phyloP scores from a whole-genome alignment of 2,797 vertebrate species.

The Cetoscarus ocellatus region DNA sequence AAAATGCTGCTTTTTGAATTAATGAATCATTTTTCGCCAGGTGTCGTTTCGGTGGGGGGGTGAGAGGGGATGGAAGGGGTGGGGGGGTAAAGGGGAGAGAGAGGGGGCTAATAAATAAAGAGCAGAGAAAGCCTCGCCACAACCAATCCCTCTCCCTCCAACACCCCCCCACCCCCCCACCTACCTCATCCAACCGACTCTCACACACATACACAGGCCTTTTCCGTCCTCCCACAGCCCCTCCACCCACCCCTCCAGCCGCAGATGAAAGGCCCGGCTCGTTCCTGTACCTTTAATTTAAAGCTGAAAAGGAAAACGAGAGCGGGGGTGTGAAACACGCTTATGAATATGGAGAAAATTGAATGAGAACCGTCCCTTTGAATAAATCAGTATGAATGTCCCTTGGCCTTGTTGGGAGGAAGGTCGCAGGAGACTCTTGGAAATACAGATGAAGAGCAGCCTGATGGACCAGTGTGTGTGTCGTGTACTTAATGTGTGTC shows the following conservation, averaged over 20 bases:
- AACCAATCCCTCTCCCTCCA: conserved; percentile 56
- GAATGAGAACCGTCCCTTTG: conserved; percentile 81
- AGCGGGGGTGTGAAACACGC: conserved; percentile 80
- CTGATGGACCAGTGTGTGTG: conserved; percentile 58
- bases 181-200: conserved; percentile 20
- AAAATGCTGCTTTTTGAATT: conserved; percentile 89
- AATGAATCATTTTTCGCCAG: conserved; percentile 91
- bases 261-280: conserved; percentile 88
- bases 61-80: too few species aligned
- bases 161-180: conserved; percentile 24
- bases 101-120: conserved; percentile 79
- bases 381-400: conserved; percentile 83
- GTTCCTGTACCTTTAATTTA: conserved; percentile 87
- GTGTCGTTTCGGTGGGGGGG: conserved; percentile 74
- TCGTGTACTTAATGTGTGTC: conserved; percentile 10
- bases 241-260: conserved; percentile 55
- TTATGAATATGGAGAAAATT: conserved; percentile 85
- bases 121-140: conserved; percentile 71
- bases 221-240: conserved; percentile 58
- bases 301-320: conserved; percentile 84
- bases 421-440: conserved; percentile 80
- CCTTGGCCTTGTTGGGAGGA: conserved; percentile 81
- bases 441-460: conserved; percentile 73
- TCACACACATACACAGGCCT: conserved; percentile 46
- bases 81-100: conserved; percentile 19